A percentile compares a stretch with the other conserved stretches of the same genome.
These are phyloP conservation scores for Cassiopea andromeda DNA, from an alignment of 30 jellyfish, hydroid and myxozoan species.

Conservation along the genomic window DNA sequence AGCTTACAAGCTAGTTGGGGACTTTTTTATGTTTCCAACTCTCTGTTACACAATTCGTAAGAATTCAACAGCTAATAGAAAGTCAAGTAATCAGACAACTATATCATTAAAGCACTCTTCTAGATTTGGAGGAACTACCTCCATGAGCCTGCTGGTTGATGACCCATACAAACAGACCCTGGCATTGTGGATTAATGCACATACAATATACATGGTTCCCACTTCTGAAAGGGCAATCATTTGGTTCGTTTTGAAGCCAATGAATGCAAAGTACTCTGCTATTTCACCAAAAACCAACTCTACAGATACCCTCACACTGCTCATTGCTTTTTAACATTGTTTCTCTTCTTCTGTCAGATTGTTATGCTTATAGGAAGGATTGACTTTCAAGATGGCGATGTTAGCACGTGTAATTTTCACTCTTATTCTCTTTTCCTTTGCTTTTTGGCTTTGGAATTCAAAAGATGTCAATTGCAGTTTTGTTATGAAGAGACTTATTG, in stretches of 20 bases:
- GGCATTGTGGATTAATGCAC: conserved; percentile 22
- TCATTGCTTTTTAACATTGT: conserved; percentile 52
- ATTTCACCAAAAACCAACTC: conserved; percentile 70
- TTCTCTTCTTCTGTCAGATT: conserved; percentile 44
- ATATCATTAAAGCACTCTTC: conserved; percentile 9
- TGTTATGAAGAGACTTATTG: not conserved
- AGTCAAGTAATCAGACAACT: not conserved
- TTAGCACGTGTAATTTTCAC: not conserved
- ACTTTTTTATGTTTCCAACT: not conserved
- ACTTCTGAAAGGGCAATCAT: conserved; percentile 66
- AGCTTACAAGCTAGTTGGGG: no score
- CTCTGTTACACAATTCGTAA: not conserved
- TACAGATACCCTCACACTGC: conserved; percentile 63
- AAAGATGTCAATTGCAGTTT: not conserved
- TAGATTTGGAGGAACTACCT: conserved; percentile 27
- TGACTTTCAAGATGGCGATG: no score
- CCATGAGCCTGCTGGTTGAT: conserved; percentile 22
- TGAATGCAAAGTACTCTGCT: conserved; percentile 55
- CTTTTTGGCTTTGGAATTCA: not conserved
- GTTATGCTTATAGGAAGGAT: conserved; percentile 48
- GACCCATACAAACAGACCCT: conserved; percentile 15
- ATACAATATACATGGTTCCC: conserved; percentile 23
- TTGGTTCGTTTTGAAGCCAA: conserved; percentile 58
- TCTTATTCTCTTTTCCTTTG: not conserved
- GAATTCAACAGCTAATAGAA: not conserved